Conservation (phyloP, 2,113 vertebrate species). For the Barnardius zonarius region DNA sequence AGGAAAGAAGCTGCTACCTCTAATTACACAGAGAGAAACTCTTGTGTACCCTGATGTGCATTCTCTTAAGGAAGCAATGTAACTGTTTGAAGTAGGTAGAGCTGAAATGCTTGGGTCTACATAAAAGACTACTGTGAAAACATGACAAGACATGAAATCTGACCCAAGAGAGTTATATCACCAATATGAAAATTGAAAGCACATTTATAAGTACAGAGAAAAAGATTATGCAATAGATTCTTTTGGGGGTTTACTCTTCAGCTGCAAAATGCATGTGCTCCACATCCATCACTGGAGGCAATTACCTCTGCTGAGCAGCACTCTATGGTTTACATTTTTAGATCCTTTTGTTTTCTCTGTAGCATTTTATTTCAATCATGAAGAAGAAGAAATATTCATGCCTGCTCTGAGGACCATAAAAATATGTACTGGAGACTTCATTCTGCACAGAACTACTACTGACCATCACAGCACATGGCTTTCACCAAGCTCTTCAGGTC, state of each 20-base stretch:
- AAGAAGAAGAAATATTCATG: background rate
- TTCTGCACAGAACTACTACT: background rate
- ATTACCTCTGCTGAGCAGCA: conserved; percentile 14
- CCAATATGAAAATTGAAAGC: conserved; percentile 33
- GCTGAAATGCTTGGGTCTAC: conserved; percentile 4
- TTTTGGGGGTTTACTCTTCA: background rate
- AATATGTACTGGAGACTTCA: background rate
- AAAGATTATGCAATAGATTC: background rate
- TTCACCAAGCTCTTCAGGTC: background rate
- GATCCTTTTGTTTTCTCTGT: conserved; percentile 11
- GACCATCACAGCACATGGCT: background rate
- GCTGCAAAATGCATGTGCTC: conserved; percentile 40
- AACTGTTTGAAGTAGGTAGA: conserved; percentile 14
- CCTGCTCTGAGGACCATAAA: background rate
- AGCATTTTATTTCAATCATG: conserved; percentile 17
- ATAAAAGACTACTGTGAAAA: conserved; percentile 39
- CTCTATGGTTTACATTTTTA: conserved; percentile 8
- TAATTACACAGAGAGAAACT: background rate
- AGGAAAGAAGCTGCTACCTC: background rate
- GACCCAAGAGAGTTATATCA: conserved; percentile 28
- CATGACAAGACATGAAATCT: conserved; percentile 24
- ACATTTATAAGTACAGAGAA: conserved; percentile 17
- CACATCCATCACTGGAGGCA: conserved; percentile 17
- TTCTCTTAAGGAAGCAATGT: background rate
- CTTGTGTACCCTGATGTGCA: background rate